phyloP scores from a whole-genome alignment of 2,113 vertebrate genomes.

The Gavialis gangeticus region DNA sequence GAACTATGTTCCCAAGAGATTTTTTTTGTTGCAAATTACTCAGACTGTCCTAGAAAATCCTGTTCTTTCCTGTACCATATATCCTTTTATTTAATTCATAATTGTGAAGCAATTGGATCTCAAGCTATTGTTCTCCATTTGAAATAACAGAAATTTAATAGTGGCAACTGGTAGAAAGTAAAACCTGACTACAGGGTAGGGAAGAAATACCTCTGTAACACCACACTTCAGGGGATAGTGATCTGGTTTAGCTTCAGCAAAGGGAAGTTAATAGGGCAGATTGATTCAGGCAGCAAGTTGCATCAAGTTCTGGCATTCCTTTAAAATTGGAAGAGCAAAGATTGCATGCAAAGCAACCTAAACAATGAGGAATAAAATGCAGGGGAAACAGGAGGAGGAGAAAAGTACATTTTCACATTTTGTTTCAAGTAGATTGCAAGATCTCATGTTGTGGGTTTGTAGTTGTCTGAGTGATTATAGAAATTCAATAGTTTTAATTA shows the following conservation, averaged over 20 bases:
- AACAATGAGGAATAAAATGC: neutral
- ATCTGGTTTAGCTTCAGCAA: conserved; percentile 40
- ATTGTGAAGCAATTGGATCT: conserved; percentile 43
- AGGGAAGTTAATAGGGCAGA: conserved; percentile 19
- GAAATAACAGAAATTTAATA: conserved; percentile 58
- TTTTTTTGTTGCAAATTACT: conserved; percentile 34
- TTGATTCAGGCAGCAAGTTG: conserved; percentile 40
- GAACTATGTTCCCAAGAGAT: neutral
- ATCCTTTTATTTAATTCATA: conserved; percentile 50
- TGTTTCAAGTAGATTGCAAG: neutral
- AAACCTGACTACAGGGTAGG: conserved; percentile 18
- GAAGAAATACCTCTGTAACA: conserved; percentile 27
- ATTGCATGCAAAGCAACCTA: neutral
- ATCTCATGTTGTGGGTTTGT: neutral
- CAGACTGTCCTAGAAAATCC: neutral
- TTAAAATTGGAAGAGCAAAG: conserved; percentile 10
- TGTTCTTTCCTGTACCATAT: conserved; percentile 2
- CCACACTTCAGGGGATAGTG: conserved; percentile 23
- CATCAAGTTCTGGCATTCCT: conserved; percentile 52
- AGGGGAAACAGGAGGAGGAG: neutral
- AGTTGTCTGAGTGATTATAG: neutral
- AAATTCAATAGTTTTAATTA: neutral
- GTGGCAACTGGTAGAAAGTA: neutral
- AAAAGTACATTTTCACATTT: conserved; percentile 17
- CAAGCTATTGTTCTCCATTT: conserved; percentile 45